phyloP scores from a whole-genome alignment of 64 coral and sea anemone genomes.

The Dendrophyllia cribrosa region DNA sequence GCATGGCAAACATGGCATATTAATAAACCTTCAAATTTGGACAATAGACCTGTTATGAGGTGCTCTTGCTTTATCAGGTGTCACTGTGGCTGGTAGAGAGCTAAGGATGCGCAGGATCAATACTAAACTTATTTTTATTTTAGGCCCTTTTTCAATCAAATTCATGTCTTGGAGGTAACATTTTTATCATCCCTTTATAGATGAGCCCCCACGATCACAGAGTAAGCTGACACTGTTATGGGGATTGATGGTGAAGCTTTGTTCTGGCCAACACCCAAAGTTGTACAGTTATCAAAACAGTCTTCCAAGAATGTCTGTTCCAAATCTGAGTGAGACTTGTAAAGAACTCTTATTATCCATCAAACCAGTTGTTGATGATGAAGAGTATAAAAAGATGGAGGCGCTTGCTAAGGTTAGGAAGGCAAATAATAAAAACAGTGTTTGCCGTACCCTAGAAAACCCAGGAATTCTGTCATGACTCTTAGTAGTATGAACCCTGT shows the following conservation, averaged over 20 bases:
- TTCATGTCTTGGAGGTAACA: not conserved
- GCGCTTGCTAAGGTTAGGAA: constrained; percentile 73
- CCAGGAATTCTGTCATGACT: no score
- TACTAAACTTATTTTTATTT: not conserved
- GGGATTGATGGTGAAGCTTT: constrained; percentile 82
- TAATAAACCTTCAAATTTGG: no score
- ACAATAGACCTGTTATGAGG: no score
- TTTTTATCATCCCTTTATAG: constrained; percentile 27
- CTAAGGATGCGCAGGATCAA: no score
- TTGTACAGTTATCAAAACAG: constrained; percentile 96
- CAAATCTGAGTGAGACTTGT: constrained; percentile 78
- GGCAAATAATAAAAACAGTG: not conserved
- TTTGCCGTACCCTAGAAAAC: not conserved
- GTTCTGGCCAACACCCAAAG: constrained; percentile 77
- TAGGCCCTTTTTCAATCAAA: not conserved
- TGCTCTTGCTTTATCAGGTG: no score
- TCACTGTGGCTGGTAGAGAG: no score
- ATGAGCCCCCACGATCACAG: constrained; percentile 91
- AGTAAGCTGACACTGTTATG: constrained; percentile 83
- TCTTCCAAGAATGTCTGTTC: constrained; percentile 93
- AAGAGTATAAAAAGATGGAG: constrained; percentile 90
- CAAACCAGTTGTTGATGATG: constrained; percentile 61
- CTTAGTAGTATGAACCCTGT: no score
- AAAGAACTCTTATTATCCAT: constrained; percentile 79
- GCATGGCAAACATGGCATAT: no score